Percentiles rank a stretch among this genome's conserved stretches.
Evolutionary conservation across 1,140 invertebrate genomes (phyloP).

Genomic region (Bathynomus jamesi): DNA sequence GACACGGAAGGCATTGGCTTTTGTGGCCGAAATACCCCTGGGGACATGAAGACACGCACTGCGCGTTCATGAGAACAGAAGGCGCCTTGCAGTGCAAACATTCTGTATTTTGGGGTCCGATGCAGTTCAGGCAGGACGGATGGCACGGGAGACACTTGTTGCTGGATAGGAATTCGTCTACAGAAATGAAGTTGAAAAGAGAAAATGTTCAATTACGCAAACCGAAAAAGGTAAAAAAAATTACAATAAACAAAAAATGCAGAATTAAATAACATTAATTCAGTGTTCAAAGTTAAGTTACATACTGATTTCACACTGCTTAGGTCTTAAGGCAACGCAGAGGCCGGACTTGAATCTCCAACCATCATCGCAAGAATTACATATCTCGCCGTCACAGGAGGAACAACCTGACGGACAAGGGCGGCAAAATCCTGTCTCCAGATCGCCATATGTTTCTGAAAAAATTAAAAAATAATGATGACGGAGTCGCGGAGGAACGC

Average conservation of each 20-base stretch:
- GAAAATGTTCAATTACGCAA: too few species aligned
- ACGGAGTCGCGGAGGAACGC: too few species aligned
- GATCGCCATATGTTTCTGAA: not conserved
- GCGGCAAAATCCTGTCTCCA: not conserved
- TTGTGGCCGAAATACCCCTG: not conserved
- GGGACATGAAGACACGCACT: not conserved
- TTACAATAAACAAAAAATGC: too few species aligned
- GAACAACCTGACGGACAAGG: not conserved
- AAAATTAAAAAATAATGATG: too few species aligned
- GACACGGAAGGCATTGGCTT: not conserved
- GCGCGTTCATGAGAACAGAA: not conserved
- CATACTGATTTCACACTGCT: not conserved
- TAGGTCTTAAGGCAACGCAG: not conserved
- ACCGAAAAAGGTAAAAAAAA: too few species aligned
- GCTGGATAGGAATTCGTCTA: not conserved
- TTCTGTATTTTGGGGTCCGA: not conserved
- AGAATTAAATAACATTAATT: too few species aligned
- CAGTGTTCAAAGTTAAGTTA: too few species aligned
- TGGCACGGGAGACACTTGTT: not conserved
- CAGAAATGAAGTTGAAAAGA: not conserved
- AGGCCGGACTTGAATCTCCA: not conserved
- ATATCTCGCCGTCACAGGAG: not conserved
- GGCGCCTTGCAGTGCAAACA: not conserved
- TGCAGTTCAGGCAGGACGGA: not conserved
- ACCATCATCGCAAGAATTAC: not conserved